These are phyloP conservation scores for Meandrina meandrites DNA, from an alignment of 92 coral and sea anemone genomes.

Conservation along the genomic window DNA sequence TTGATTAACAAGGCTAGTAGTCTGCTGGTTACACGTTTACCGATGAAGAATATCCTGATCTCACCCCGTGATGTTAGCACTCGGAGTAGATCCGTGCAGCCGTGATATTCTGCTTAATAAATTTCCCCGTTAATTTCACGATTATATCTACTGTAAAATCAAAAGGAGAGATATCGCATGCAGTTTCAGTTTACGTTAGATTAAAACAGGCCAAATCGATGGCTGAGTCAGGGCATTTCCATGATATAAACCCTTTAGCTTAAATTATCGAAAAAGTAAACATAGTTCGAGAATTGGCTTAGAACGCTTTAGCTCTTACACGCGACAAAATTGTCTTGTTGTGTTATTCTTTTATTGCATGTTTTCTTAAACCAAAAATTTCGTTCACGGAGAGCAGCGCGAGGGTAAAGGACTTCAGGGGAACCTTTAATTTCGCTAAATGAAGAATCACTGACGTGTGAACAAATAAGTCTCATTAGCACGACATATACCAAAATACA, in stretches of 20 bases:
- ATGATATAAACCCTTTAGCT: slow-evolving; percentile 9
- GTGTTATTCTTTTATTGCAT: neutral
- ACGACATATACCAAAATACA: neutral
- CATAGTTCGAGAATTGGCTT: neutral
- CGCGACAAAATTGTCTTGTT: neutral
- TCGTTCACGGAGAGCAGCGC: neutral
- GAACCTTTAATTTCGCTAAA: slow-evolving; percentile 15
- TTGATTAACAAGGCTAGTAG: neutral
- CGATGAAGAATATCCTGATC: neutral
- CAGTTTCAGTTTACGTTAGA: slow-evolving; percentile 26
- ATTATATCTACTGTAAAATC: slow-evolving; percentile 4
- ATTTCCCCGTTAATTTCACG: neutral
- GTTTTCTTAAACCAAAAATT: neutral
- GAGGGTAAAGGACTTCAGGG: neutral
- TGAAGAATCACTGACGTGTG: slow-evolving; percentile 12
- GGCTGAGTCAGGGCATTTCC: neutral
- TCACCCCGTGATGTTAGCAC: neutral
- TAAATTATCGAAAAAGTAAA: neutral
- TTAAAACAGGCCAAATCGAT: slow-evolving; percentile 6
- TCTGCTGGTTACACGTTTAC: neutral
- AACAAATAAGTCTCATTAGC: slow-evolving; percentile 25
- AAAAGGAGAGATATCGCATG: slow-evolving; percentile 7
- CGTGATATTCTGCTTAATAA: slow-evolving; percentile 4
- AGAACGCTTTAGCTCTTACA: neutral
- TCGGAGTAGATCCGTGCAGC: neutral